Conservation (phyloP, 53 echinoderm and acorn worm species). For the Paelopatides confundens region DNA sequence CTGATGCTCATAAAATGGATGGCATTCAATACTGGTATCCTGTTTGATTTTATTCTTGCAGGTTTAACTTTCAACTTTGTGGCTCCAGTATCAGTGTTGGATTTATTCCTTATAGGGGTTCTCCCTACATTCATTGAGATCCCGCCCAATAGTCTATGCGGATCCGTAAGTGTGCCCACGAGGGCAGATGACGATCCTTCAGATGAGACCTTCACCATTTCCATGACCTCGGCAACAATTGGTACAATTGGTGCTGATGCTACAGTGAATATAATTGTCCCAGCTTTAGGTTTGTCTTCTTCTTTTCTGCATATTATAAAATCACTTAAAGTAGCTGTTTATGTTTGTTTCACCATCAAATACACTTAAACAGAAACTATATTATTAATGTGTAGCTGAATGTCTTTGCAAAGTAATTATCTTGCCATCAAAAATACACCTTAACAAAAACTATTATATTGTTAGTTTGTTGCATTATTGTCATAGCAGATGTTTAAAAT, state of each 20-base stretch:
- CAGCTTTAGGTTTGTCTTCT: neutral
- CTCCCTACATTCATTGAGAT: neutral
- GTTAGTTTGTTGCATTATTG: too few species aligned
- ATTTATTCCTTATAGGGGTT: neutral
- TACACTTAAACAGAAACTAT: too few species aligned
- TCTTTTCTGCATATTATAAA: too few species aligned
- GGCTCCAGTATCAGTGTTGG: neutral
- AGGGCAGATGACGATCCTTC: neutral
- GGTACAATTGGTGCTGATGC: neutral
- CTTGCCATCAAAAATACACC: too few species aligned
- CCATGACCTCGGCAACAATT: neutral
- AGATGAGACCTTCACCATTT: constrained; percentile 9
- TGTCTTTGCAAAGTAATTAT: too few species aligned
- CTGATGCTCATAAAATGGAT: too few species aligned
- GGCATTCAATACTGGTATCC: too few species aligned
- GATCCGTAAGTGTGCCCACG: neutral
- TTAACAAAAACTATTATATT: too few species aligned
- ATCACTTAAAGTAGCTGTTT: too few species aligned
- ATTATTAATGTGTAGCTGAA: too few species aligned
- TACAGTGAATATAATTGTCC: neutral
- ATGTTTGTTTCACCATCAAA: too few species aligned
- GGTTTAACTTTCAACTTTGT: neutral
- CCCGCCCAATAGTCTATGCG: neutral
- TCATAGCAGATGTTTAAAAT: too few species aligned
- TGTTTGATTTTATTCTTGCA: neutral